phyloP scores from a whole-genome alignment of 2,113 vertebrate species.

The Lamprotornis superbus region DNA sequence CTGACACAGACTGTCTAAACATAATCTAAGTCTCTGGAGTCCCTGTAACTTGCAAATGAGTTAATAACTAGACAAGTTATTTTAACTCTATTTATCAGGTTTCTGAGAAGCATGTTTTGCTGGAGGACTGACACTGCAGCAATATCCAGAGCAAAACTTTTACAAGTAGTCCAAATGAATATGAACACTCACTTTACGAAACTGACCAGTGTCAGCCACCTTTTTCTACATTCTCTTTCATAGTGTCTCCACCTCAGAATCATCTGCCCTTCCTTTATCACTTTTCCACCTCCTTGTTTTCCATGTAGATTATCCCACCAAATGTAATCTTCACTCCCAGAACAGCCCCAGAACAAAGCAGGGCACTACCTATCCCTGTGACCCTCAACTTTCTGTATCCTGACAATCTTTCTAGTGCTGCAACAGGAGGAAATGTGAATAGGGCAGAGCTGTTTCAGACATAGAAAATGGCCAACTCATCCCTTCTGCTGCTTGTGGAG shows the following conservation, averaged over 20 bases:
- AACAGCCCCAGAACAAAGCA: neutral
- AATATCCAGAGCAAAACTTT: neutral
- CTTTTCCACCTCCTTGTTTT: neutral
- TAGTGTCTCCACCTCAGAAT: neutral
- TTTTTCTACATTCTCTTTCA: neutral
- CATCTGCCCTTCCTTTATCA: neutral
- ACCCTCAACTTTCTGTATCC: neutral
- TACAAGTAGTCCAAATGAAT: neutral
- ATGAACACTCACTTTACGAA: neutral
- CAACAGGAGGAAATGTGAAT: neutral
- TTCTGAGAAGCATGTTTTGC: neutral
- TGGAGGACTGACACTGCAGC: neutral
- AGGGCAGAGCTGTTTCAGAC: neutral
- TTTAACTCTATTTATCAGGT: neutral
- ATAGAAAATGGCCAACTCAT: neutral
- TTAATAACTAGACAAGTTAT: neutral
- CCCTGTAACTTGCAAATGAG: neutral
- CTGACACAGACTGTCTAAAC: neutral
- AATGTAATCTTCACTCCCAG: neutral
- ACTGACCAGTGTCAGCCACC: neutral
- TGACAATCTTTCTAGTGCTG: neutral
- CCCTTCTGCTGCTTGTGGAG: neutral
- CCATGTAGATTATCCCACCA: neutral
- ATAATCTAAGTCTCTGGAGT: neutral
- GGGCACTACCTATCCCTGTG: neutral